Conservation (phyloP, 2,113 vertebrate genomes). For the human region GRCh38 chr3:132740001-132740500, state of each 20-base stretch:
- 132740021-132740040: background rate
- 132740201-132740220: background rate
- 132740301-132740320: conserved; percentile 34
- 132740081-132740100: background rate
- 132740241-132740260: conserved; percentile 30
- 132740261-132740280: conserved; percentile 42
- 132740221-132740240: conserved; percentile 35
- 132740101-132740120: background rate
- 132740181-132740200: conserved; percentile 25
- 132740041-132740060: background rate
- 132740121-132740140: background rate
- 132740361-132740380: background rate
- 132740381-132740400: background rate
- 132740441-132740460: background rate
- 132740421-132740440: background rate
- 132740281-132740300: conserved; percentile 43
- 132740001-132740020: background rate
- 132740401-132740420: conserved; percentile 20
- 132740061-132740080: background rate
- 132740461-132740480: background rate
- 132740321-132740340: conserved; percentile 59
- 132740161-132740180: conserved; percentile 36
- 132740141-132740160: background rate
- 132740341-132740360: conserved; percentile 53
- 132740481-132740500: background rate